These are phyloP conservation scores for Pangasius larnaudii DNA, from an alignment of 2,797 vertebrate genomes.

Conservation along the genomic window DNA sequence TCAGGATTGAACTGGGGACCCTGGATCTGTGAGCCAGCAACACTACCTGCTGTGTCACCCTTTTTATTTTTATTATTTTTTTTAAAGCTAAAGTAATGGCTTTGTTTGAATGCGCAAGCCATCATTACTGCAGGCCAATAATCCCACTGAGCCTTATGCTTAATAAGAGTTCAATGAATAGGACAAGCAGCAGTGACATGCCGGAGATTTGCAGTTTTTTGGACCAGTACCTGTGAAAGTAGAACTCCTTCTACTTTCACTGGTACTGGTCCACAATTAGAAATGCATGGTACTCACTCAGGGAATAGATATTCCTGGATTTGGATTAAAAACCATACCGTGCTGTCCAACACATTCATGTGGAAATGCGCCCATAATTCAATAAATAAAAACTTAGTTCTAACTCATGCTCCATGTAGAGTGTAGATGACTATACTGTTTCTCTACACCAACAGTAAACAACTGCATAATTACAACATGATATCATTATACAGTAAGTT, in stretches of 20 bases:
- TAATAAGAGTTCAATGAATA: neutral
- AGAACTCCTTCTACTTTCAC: neutral
- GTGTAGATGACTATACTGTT: neutral
- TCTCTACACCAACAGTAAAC: neutral
- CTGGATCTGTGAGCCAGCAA: neutral
- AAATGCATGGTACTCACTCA: neutral
- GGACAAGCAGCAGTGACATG: neutral
- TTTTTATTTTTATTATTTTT: neutral
- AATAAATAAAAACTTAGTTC: neutral
- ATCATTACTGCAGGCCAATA: neutral
- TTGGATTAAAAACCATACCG: neutral
- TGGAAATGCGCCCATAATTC: neutral
- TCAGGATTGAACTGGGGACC: neutral
- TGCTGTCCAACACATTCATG: neutral
- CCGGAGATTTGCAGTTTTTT: neutral
- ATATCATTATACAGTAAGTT: neutral
- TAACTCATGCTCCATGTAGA: neutral
- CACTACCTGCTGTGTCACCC: neutral
- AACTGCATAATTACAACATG: neutral
- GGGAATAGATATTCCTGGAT: neutral
- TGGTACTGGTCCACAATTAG: neutral
- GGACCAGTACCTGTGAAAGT: no score
- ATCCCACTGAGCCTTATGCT: neutral
- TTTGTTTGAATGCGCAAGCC: neutral
- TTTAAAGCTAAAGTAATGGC: neutral